Base-by-base conservation (phyloP, 2,888 invertebrate species). In the Stenchaetothrips biformis region DNA sequence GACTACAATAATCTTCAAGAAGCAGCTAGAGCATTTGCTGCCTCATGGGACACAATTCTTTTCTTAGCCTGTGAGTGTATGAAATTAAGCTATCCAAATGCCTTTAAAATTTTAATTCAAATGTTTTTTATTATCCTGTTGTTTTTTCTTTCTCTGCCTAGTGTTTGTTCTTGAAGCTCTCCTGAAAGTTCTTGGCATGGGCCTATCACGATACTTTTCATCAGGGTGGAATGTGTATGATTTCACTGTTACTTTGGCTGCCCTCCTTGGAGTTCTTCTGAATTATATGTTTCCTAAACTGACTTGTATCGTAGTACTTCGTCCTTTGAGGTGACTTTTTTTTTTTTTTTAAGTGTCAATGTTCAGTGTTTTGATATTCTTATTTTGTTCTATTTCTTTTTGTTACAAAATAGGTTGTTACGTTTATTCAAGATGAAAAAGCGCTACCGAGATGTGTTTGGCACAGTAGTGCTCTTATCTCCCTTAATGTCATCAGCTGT, bases 181-280 rank as follows among this genome's bases (percentile, higher is more conserved):
- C 0, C 87, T 94, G 2, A 93, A 94, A 84, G 90, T 94, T 83
- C 87, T 94, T 84, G 94, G 93, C 0, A 87, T 92, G 62, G 95
- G 95, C 3, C 89, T 92, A 83, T 85, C 87, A 6, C 90, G 90
- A 82, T 95, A 95, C 85, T 90, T 95, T 81, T 91, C 91, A 82
- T 93, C 93, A 77, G 95, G 95, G 0, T 96, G 96, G 96, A 95
- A 96, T 86, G 89, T 93, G 83, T 95, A 92, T 86, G 95, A 94
- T 86, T 86, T 94, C 79, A 88, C 90, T 80, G 92, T 92, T 7
- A 93, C 94, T 0, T 84, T 93, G 82, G 88, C 91, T 83, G 92
- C 92, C 0, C 85, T 93, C 8, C 86, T 92, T 82, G 94, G 94
- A 0, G 91, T 93, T 0, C 89, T 92, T 80, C 87, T 91, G 78